Base-by-base conservation (phyloP, 2,113 vertebrate species). In the Prinia subflava region DNA sequence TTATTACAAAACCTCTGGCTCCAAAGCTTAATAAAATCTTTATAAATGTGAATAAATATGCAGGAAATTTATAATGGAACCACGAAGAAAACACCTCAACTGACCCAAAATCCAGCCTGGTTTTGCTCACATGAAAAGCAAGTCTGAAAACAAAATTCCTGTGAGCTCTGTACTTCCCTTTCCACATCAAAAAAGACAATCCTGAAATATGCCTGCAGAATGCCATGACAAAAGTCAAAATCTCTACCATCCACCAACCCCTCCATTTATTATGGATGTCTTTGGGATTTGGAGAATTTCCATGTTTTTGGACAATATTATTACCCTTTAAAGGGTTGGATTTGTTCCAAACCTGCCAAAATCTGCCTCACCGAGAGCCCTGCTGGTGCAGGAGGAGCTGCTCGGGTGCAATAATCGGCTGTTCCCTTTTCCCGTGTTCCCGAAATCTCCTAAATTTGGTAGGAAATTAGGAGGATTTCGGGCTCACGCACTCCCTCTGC, bases 401-500 rank as follows among this genome's bases (percentile, higher is more conserved):
- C 56, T 41, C 0, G 0, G 39, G 7, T 39, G 60, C 65, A 74
- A 15, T 2, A n/a, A 33, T 6, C 0, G 0, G 42, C 33, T 15
- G 44, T 1, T 21, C 27, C 27, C 15, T 14, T 18, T 15, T 14
- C 46, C 62, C 0, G 3, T 21, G 44, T 7, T 14, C 24, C 59
- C 7, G 10, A 55, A 63, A 74, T 59, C 52, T 16, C 42, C 15
- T 6, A 0, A 8, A 19, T 30, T 52, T 8, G 10, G 65, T 1
- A 7, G 59, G 44, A 4, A 56, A 9, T 3, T 6, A 14, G 33
- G 1, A 24, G 35, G 4, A 42, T 90, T 67, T 47, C 0, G 74
- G 39, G 86, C 92, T 94, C 94, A 63, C 69, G 21, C 28, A 1
- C 96, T 92, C 96, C 95, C 96, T 92, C 96, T 96, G 11, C 92